phyloP scores from a whole-genome alignment of 1,140 invertebrate genomes.

The Paraescarpia echinospica region DNA sequence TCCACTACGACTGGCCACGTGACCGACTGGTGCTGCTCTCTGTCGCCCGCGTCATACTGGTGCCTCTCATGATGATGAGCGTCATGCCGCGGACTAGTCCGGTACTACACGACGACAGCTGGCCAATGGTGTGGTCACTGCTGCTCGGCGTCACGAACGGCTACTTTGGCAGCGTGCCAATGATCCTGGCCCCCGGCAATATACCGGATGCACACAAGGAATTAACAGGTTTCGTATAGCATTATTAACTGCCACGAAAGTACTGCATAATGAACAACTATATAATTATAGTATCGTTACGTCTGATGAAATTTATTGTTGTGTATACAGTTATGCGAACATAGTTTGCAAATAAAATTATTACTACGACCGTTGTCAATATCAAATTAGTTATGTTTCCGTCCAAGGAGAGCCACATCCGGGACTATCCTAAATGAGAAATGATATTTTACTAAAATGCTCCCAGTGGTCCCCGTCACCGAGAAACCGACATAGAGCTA shows the following conservation, averaged over 20 bases:
- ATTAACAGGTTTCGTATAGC: slow-evolving; percentile 66
- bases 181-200: slow-evolving; percentile 83
- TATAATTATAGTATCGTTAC: not conserved
- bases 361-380: no score
- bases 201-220: slow-evolving; percentile 77
- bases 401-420: no score
- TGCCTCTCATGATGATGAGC: slow-evolving; percentile 79
- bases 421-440: no score
- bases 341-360: no score
- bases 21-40: slow-evolving; percentile 74
- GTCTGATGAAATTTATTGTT: not conserved
- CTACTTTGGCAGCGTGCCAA: slow-evolving; percentile 83
- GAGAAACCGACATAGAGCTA: no score
- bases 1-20: slow-evolving; percentile 78
- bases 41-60: slow-evolving; percentile 69
- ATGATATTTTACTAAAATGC: not conserved
- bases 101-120: slow-evolving; percentile 70
- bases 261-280: not conserved
- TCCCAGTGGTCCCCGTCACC: not conserved
- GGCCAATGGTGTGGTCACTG: slow-evolving; percentile 68
- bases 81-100: slow-evolving; percentile 74
- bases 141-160: slow-evolving; percentile 83
- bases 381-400: no score
- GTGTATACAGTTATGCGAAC: no score
- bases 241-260: not conserved